These are phyloP conservation scores for Halocynthia roretzi DNA, from an alignment of 23 tunicate genomes.

Conservation along the genomic window DNA sequence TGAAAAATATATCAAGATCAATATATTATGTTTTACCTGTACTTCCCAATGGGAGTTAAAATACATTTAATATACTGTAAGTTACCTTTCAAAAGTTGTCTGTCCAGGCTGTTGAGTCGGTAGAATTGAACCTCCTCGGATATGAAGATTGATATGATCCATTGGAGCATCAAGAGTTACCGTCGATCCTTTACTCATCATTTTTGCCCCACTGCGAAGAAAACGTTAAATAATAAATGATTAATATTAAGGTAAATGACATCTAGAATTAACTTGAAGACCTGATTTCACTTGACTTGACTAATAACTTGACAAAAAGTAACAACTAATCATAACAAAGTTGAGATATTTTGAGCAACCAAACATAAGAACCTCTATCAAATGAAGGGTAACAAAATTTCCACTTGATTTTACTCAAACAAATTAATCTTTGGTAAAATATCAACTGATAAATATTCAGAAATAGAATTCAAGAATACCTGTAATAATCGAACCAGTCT, in stretches of 20 bases:
- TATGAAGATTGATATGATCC: conserved; percentile 74
- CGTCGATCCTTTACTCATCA: conserved; percentile 25
- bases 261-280: not conserved
- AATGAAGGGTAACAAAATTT: not conserved
- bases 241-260: not conserved
- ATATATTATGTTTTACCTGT: too few relatives aligned
- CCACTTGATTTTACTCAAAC: not conserved
- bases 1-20: not conserved
- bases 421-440: not conserved
- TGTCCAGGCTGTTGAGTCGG: conserved; percentile 53
- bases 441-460: not conserved
- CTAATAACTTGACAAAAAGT: not conserved
- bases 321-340: not conserved
- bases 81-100: conserved; percentile 16
- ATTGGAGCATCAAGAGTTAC: conserved; percentile 54
- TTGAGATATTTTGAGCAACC: not conserved
- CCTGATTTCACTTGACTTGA: not conserved
- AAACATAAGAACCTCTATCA: not conserved
- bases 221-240: not conserved
- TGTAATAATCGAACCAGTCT: conserved; percentile 81
- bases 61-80: too few relatives aligned
- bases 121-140: conserved; percentile 69
- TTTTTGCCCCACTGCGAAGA: conserved; percentile 35
- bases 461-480: not conserved
- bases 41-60: too few relatives aligned